phyloP scores from a whole-genome alignment of 2,888 invertebrate genomes.

The Dendrolimus pini region DNA sequence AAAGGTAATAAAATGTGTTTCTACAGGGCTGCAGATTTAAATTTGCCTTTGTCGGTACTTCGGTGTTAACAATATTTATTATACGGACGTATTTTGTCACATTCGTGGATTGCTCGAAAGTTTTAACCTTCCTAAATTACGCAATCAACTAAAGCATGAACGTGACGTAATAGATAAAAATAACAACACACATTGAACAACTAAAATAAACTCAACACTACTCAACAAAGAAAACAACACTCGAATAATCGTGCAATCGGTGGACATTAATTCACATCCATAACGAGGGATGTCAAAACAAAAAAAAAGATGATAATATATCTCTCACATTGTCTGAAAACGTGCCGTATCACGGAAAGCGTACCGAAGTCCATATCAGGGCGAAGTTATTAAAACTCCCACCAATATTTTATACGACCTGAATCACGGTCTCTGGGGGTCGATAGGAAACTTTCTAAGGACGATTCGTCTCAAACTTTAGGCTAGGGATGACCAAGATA shows the following conservation, averaged over 20 bases:
- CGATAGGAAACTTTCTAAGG: slow-evolving; percentile 11
- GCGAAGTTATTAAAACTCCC: slow-evolving; percentile 38
- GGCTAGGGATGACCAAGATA: neutral
- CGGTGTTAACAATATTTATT: no score
- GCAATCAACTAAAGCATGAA: no score
- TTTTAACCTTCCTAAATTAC: no score
- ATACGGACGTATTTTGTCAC: no score
- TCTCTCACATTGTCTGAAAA: neutral
- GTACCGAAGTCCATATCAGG: slow-evolving; percentile 43
- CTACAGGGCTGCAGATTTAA: no score
- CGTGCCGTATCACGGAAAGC: slow-evolving; percentile 31
- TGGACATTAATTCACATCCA: neutral
- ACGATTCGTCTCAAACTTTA: slow-evolving; percentile 9
- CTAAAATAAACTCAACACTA: no score
- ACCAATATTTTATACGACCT: slow-evolving; percentile 18
- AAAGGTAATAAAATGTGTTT: no score
- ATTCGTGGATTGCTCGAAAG: no score
- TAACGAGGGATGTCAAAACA: neutral
- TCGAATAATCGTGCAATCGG: neutral
- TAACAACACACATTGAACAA: no score
- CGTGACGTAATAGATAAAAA: no score
- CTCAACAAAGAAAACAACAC: neutral
- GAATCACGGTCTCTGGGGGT: slow-evolving; percentile 9
- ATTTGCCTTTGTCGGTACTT: no score
- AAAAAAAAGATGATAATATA: neutral